Conservation (phyloP, 1,140 invertebrate species). For the Drosophila erecta region DNA sequence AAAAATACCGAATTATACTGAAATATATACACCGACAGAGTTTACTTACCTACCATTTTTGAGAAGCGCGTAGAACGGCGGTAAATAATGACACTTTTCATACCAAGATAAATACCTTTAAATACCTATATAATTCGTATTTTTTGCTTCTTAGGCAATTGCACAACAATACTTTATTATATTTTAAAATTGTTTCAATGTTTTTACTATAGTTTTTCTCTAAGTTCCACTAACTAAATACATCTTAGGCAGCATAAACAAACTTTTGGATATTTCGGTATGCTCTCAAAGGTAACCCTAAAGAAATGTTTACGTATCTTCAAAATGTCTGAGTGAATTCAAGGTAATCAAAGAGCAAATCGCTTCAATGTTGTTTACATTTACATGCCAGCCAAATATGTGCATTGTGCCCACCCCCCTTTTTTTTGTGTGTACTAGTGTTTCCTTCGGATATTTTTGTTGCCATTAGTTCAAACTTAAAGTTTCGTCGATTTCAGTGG, state of each 20-base stretch:
- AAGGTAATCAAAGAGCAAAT: constrained; percentile 50
- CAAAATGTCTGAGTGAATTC: constrained; percentile 24
- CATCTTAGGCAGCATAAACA: neutral
- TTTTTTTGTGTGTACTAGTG: constrained; percentile 5
- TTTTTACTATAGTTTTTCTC: neutral
- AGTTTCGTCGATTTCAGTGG: constrained; percentile 25
- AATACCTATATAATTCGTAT: neutral
- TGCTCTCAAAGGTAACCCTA: neutral
- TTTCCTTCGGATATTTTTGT: constrained; percentile 6
- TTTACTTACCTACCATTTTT: too few species aligned
- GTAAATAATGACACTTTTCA: too few species aligned
- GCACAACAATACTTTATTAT: neutral
- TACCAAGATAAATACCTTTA: too few species aligned
- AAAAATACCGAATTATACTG: too few species aligned
- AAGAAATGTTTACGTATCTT: constrained; percentile 17
- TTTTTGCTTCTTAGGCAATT: neutral
- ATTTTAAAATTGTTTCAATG: neutral
- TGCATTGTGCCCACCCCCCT: neutral
- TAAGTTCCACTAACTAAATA: neutral
- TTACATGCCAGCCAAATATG: constrained; percentile 24
- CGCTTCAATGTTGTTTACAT: constrained; percentile 30
- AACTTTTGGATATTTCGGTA: neutral
- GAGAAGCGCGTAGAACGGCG: too few species aligned
- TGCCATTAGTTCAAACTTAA: constrained; percentile 4
- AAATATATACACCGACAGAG: too few species aligned